These are phyloP conservation scores for Rhynchotus rufescens DNA, from an alignment of 2,797 vertebrate genomes.

Conservation along the genomic window DNA sequence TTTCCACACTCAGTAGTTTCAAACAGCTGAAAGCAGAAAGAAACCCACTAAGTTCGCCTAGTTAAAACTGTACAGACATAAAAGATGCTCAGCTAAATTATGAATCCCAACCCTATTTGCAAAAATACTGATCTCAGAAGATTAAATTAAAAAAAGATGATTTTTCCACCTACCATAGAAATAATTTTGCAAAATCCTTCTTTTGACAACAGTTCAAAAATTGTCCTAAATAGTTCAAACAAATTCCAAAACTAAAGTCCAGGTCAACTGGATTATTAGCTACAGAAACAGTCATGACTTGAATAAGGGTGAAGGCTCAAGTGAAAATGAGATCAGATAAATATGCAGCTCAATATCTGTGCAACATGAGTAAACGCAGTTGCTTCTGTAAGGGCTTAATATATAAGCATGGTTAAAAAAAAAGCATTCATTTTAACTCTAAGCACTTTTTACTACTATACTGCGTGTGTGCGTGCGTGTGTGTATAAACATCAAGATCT, in stretches of 20 bases:
- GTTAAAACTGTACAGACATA: background rate
- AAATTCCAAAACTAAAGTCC: too few relatives aligned
- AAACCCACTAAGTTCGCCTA: background rate
- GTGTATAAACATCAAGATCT: background rate
- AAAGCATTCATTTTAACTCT: background rate
- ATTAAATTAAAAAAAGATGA: background rate
- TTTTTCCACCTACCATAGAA: background rate
- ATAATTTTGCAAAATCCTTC: background rate
- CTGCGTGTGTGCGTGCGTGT: background rate
- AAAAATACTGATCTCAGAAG: background rate
- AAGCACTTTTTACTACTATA: background rate
- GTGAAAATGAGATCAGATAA: background rate
- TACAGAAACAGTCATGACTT: too few relatives aligned
- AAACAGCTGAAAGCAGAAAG: conserved; percentile 86
- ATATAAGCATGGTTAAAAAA: background rate
- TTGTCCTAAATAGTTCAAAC: too few relatives aligned
- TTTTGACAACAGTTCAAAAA: background rate
- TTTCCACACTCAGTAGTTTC: conserved; percentile 95
- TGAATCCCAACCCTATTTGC: background rate
- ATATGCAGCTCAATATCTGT: too few relatives aligned
- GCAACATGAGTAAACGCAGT: too few relatives aligned
- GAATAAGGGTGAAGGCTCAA: background rate
- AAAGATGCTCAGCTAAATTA: background rate
- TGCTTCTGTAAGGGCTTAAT: too few relatives aligned
- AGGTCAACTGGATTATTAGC: too few relatives aligned